Evolutionary conservation across 2,888 invertebrate species (phyloP).

Genomic region (Rutpela maculata): DNA sequence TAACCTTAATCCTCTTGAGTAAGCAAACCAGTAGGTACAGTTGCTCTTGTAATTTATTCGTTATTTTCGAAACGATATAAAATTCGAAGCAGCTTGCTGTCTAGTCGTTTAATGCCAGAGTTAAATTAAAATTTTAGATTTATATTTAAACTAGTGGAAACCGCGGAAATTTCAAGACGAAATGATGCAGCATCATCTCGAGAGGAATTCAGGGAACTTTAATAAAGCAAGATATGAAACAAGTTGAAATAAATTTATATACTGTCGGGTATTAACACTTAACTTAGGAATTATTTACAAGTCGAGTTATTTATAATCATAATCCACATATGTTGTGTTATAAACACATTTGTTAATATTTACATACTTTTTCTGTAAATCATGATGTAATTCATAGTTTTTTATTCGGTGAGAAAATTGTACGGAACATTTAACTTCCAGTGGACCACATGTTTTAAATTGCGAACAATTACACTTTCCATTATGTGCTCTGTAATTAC

Average conservation of each 20-base stretch:
- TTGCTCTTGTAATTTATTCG: background rate
- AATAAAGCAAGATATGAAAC: background rate
- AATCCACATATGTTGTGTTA: slow-evolving; percentile 1
- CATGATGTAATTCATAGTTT: slow-evolving; percentile 12
- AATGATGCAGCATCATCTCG: background rate
- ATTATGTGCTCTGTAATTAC: background rate
- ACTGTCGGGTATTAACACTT: background rate
- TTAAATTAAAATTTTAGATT: background rate
- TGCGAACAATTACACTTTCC: slow-evolving; percentile 17
- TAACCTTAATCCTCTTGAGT: background rate
- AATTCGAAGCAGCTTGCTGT: background rate
- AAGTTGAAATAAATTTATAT: background rate
- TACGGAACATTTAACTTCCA: background rate
- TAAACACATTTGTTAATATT: slow-evolving; percentile 22
- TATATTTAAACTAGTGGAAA: background rate
- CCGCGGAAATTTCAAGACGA: background rate
- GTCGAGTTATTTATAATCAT: background rate
- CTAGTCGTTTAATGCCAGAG: background rate
- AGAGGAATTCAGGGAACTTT: background rate
- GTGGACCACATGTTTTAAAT: slow-evolving; percentile 22
- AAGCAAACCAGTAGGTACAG: background rate
- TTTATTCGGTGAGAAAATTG: slow-evolving; percentile 21
- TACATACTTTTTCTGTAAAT: slow-evolving; percentile 8
- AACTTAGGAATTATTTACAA: slow-evolving; percentile 1
- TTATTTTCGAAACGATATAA: background rate